Evolutionary conservation across 2,797 vertebrate genomes (phyloP), one percentile per base, ranked within the genome.

Genomic region (Muscicapa striata): DNA sequence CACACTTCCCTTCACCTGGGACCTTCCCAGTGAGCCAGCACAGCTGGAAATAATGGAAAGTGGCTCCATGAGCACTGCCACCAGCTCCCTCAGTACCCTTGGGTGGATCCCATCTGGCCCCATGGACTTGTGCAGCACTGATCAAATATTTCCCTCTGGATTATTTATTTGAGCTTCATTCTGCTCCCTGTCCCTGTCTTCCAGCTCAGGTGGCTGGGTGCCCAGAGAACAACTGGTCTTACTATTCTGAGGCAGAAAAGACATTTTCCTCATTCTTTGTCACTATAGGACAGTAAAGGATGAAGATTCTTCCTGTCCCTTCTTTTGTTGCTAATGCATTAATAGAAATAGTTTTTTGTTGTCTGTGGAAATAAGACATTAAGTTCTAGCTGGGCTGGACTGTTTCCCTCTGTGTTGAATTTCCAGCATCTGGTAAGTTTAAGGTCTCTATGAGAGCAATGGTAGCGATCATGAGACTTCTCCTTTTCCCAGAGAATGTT

Each of bases 391-490:
- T 68, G 40, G 40, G 9, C 13, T 40, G 41, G 20, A 18, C 34
- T 85, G 24, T 54, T 61, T 69, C 24, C 20, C 24, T 46, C 23
- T 30, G 30, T 40, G 48, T 3, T 54, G 48, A 54, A 52, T 69
- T 77, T 69, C 48, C 11, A 62, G 24, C 10, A 15, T 48, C 17
- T 48, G 21, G 15, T 34, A 30, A 22, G 4, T 26, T 30, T 34
- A 69, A 46, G 30, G 21, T 45, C 40, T 38, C 17, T 24, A 13
- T 0, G 1, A 48, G 41, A 54, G 6, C 24, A 54, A 24, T 30
- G 55, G 20, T 17, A 48, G 30, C 0, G 0, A 30, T 55, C 30
- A 5, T 13, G 14, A 48, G 34, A 69, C 34, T 54, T 55, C 41
- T 46, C 13, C 19, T 52, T 54, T 48, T 69, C 16, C 16, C 13